Base-by-base conservation (phyloP, 2,888 invertebrate genomes). In the Idaea biselata region DNA sequence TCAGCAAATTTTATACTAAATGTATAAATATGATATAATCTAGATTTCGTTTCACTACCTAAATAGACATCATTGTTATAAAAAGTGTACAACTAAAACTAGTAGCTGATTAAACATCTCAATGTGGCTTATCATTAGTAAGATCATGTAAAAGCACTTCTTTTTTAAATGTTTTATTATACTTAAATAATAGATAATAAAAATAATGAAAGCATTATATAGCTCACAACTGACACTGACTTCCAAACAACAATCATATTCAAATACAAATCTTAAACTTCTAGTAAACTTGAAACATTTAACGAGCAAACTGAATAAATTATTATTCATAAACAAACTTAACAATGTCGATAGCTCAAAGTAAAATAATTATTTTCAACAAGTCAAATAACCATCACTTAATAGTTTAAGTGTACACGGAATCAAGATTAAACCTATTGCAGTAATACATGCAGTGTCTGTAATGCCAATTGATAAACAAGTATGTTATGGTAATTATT, bases 291-390 rank as follows among this genome's bases (percentile, higher is more conserved):
- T 92, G 91, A 91, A 91, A 92, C 82, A 90, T 91, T 91, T 90
- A 92, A 92, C 92, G 90, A 91, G 91, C 92, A 89, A 92, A 92
- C 90, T 88, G 91, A 92, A 92, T 92, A 92, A 92, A 91, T 91
- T 89, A 91, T 91, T 91, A 91, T 90, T 88, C 90, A 87, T 88
- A 91, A 91, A 91, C 92, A 92, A 92, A 92, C 91, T 91, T 92
- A 92, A 92, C 92, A 91, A 92, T 91, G 89, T 89, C 78, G 87
- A 91, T 88, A 92, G 92, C 91, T 91, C 91, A 92, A 91, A 91
- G 86, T 87, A 92, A 91, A 90, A 89, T 83, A 91, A 90, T 88
- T 61, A 88, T 87, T 88, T 89, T 89, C 77, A 91, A 91, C 90
- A 90, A 89, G 85, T 89, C 81, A 82, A 86, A 81, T 81, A 82